Evolutionary conservation across 2,888 invertebrate genomes (phyloP).

Genomic region (Alsophila aescularia): DNA sequence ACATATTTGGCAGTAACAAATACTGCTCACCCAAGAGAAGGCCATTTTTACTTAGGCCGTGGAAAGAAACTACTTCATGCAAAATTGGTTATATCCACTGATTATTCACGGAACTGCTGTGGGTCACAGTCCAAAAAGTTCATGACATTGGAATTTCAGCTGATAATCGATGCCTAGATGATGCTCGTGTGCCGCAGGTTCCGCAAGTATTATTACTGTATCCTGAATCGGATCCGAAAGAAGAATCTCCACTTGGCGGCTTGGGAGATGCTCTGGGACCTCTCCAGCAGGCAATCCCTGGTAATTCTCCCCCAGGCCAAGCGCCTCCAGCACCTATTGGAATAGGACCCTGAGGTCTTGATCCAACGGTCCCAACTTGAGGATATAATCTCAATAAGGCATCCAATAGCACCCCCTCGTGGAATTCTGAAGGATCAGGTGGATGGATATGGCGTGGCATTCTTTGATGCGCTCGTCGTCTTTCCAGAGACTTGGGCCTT

Average conservation of each 20-base stretch:
- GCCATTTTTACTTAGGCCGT: conserved; percentile 73
- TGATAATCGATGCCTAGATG: conserved; percentile 78
- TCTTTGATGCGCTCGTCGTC: conserved; percentile 75
- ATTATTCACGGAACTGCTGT: conserved; percentile 46
- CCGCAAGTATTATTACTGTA: conserved; percentile 92
- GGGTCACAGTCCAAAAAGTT: conserved; percentile 53
- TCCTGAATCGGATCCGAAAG: conserved; percentile 93
- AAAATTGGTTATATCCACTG: conserved; percentile 42
- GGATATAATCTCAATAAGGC: conserved; percentile 89
- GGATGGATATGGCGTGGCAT: conserved; percentile 84
- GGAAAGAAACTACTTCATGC: conserved; percentile 69
- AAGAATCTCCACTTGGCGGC: conserved; percentile 89
- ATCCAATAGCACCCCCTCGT: conserved; percentile 91
- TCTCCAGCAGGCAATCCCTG: conserved; percentile 85
- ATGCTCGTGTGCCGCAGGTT: conserved; percentile 86
- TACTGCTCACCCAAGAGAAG: conserved; percentile 57
- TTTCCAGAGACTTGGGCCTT: conserved; percentile 82
- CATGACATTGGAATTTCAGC: conserved; percentile 82
- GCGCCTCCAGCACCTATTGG: conserved; percentile 86
- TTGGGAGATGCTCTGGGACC: conserved; percentile 82
- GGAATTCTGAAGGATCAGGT: conserved; percentile 91
- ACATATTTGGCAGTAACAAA: conserved; percentile 57
- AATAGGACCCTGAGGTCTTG: conserved; percentile 74
- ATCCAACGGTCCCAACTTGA: conserved; percentile 87
- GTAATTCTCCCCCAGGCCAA: conserved; percentile 87